Percentiles rank a stretch among this genome's conserved stretches.
These are phyloP conservation scores for Gymnocheta viridis DNA, from an alignment of 2,888 invertebrate species.

Conservation along the genomic window DNA sequence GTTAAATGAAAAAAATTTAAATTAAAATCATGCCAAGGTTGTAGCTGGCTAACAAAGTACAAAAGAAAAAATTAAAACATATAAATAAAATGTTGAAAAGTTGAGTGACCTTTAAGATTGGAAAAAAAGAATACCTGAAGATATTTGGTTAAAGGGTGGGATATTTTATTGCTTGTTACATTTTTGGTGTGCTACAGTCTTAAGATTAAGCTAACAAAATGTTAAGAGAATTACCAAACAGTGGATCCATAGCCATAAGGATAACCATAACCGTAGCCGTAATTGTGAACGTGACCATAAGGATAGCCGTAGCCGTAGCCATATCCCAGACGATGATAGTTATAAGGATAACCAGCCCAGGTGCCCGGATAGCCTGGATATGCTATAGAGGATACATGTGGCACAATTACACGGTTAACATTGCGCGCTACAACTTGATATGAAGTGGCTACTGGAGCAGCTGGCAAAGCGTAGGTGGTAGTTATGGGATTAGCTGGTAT, in stretches of 20 bases:
- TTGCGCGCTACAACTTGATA: slow-evolving; percentile 78
- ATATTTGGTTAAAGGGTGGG: neutral
- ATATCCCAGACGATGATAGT: slow-evolving; percentile 50
- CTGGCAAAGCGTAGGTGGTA: slow-evolving; percentile 66
- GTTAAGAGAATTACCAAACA: slow-evolving; percentile 46
- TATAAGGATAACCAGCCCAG: slow-evolving; percentile 66
- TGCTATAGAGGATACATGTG: slow-evolving; percentile 59
- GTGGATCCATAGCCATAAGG: slow-evolving; percentile 70
- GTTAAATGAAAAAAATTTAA: slow-evolving; percentile 22
- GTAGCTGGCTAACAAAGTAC: neutral
- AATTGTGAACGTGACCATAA: slow-evolving; percentile 65
- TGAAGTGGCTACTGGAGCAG: slow-evolving; percentile 74
- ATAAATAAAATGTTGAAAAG: neutral
- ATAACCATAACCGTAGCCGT: slow-evolving; percentile 71
- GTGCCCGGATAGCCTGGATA: slow-evolving; percentile 57
- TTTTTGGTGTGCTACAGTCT: slow-evolving; percentile 42
- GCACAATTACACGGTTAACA: slow-evolving; percentile 76
- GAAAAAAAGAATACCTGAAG: neutral
- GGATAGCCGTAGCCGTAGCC: slow-evolving; percentile 69
- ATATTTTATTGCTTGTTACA: slow-evolving; percentile 10
- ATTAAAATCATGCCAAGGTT: slow-evolving; percentile 64
- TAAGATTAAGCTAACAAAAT: slow-evolving; percentile 65
- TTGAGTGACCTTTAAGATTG: slow-evolving; percentile 42
- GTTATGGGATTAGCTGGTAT: slow-evolving; percentile 52
- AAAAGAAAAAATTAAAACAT: neutral